Evolutionary conservation across 2,797 vertebrate species (phyloP).

Genomic region (Centropyge bicolor): DNA sequence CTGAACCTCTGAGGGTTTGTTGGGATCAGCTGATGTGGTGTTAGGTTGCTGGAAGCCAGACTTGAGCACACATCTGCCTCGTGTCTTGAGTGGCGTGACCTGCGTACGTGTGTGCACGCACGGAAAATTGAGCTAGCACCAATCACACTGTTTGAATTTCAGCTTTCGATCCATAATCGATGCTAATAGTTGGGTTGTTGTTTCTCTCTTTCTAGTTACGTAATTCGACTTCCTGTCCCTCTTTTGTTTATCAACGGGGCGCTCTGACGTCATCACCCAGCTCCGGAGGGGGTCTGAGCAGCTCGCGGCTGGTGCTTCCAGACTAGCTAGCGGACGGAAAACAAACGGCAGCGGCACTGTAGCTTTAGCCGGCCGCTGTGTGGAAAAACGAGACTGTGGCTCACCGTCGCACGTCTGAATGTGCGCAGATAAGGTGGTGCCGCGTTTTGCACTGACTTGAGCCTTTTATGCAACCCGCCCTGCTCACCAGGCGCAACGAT

Average conservation of each 20-base stretch:
- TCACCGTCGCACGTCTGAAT: constrained; percentile 69
- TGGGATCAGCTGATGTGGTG: constrained; percentile 34
- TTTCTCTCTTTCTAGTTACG: constrained; percentile 42
- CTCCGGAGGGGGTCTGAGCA: constrained; percentile 53
- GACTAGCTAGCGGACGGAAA: constrained; percentile 52
- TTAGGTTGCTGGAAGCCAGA: constrained; percentile 12
- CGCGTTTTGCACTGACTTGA: constrained; percentile 64
- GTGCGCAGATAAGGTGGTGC: constrained; percentile 59
- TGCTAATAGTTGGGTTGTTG: not conserved
- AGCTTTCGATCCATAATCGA: not conserved
- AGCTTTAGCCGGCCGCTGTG: constrained; percentile 8
- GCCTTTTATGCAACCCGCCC: constrained; percentile 67
- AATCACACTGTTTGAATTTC: not conserved
- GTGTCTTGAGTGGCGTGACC: not conserved
- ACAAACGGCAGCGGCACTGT: constrained; percentile 35
- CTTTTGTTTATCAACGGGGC: constrained; percentile 56
- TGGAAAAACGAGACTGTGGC: not conserved
- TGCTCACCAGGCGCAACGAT: constrained; percentile 72
- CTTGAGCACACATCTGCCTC: constrained; percentile 13
- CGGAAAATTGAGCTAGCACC: not conserved
- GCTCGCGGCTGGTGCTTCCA: constrained; percentile 50
- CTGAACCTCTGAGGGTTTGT: not conserved
- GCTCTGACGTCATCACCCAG: constrained; percentile 70
- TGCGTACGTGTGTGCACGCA: constrained; percentile 63
- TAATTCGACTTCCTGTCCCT: constrained; percentile 36